Conservation (phyloP, 2,888 invertebrate genomes). For the Ophion ellenae region DNA sequence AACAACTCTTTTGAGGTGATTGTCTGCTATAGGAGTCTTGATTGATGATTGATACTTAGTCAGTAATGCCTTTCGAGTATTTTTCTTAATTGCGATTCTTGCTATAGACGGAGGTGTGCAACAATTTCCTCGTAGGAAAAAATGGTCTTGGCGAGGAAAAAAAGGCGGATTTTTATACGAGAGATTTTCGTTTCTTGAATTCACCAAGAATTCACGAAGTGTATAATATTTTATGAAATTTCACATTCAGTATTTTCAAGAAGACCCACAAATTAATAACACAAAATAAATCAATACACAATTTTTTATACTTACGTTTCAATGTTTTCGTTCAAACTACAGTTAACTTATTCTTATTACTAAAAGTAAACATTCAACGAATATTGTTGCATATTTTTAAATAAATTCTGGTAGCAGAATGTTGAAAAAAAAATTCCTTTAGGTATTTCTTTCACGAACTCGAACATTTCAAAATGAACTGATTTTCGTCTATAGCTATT, state of each 20-base stretch:
- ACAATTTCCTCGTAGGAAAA: not conserved
- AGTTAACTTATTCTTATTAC: too few relatives aligned
- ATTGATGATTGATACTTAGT: conserved; percentile 2
- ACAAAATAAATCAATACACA: not conserved
- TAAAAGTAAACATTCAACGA: not conserved
- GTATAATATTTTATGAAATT: not conserved
- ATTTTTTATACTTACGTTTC: not conserved
- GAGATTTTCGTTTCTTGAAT: not conserved
- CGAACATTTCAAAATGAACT: too few relatives aligned
- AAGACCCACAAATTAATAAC: not conserved
- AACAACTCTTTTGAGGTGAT: not conserved
- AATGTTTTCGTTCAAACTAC: not conserved
- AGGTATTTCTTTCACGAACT: too few relatives aligned
- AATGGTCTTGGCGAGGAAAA: not conserved
- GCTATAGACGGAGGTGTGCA: not conserved
- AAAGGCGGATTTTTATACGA: not conserved
- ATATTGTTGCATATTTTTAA: not conserved
- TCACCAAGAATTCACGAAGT: not conserved
- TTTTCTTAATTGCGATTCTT: not conserved
- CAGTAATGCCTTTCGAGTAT: not conserved
- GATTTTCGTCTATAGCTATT: too few relatives aligned
- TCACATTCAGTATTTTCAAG: not conserved
- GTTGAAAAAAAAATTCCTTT: not conserved
- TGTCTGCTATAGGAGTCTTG: not conserved
- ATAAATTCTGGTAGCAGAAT: not conserved